Conservation (phyloP, 2,888 invertebrate species). For the Candidula unifasciata region DNA sequence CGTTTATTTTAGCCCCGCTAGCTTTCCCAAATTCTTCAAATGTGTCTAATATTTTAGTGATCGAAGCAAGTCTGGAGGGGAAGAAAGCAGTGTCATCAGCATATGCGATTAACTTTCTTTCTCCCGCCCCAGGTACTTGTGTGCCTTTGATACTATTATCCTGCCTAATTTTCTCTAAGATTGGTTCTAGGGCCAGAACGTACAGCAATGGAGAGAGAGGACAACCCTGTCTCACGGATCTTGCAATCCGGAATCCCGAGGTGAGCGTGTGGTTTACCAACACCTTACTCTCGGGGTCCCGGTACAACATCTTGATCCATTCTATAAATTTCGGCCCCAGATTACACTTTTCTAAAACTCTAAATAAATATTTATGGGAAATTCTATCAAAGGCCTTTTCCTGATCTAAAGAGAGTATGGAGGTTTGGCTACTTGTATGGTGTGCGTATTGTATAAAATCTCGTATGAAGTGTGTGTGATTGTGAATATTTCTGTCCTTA, state of each 20-base stretch:
- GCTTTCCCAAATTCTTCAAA: background rate
- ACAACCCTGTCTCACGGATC: background rate
- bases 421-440: background rate
- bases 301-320: background rate
- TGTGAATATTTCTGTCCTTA: constrained; percentile 1
- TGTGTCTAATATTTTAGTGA: background rate
- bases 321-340: background rate
- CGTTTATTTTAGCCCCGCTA: constrained; percentile 7
- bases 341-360: background rate
- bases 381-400: constrained; percentile 1
- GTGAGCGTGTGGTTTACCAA: background rate
- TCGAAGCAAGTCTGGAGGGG: background rate
- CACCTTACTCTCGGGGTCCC: background rate
- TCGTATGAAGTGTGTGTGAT: constrained; percentile 19
- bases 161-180: background rate
- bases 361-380: background rate
- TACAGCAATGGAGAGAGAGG: background rate
- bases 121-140: background rate
- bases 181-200: background rate
- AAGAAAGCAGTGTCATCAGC: constrained; percentile 20
- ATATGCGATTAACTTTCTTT: background rate
- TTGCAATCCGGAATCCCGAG: background rate
- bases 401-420: background rate
- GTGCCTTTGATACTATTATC: background rate
- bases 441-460: background rate